Conservation (phyloP, 1,140 invertebrate genomes). For the Drosophila kepulauana region DNA sequence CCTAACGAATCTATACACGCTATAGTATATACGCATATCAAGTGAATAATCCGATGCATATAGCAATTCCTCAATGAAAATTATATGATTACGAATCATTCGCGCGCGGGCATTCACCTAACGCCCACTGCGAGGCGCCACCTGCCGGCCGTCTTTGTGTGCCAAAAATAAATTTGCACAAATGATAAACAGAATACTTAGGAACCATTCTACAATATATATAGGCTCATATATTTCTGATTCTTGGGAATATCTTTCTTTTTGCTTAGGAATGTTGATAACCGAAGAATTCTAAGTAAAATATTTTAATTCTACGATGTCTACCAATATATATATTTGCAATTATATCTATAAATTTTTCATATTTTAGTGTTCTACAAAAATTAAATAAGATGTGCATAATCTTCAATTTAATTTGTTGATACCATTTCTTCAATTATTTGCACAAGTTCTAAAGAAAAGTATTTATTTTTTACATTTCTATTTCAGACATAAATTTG, state of each 20-base stretch:
- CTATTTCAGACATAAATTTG: slow-evolving; percentile 4
- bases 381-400: no score
- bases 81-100: slow-evolving; percentile 26
- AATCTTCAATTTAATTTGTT: no score
- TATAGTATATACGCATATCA: background rate
- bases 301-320: no score
- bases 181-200: slow-evolving; percentile 23
- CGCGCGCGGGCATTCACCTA: slow-evolving; percentile 37
- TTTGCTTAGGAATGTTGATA: background rate
- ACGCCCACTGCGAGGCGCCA: slow-evolving; percentile 34
- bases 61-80: slow-evolving; percentile 37
- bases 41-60: slow-evolving; percentile 25
- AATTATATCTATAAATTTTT: background rate
- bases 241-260: background rate
- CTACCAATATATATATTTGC: no score
- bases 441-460: no score
- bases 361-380: no score
- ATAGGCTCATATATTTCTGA: background rate
- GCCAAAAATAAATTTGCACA: slow-evolving; percentile 14
- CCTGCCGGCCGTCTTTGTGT: slow-evolving; percentile 30
- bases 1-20: background rate
- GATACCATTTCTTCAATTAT: no score
- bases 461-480: no score
- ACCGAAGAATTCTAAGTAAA: no score
- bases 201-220: background rate